Evolutionary conservation across 2,797 vertebrate genomes (phyloP).

Genomic region (Taenioides sp.): DNA sequence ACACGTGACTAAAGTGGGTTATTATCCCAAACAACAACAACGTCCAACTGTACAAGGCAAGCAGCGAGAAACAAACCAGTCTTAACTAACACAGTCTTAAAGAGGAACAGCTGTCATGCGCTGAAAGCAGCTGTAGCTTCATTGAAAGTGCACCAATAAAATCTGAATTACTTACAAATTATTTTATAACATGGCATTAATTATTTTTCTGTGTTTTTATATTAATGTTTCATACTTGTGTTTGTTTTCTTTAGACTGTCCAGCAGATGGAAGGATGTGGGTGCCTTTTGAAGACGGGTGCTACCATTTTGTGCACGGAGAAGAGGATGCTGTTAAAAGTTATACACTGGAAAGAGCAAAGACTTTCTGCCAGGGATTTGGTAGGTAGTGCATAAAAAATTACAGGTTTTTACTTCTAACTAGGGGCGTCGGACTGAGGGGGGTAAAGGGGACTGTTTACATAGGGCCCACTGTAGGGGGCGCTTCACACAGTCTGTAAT

Average conservation of each 20-base stretch:
- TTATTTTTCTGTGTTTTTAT: not conserved
- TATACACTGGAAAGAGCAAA: constrained; percentile 70
- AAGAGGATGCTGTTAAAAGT: constrained; percentile 72
- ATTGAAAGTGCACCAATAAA: not conserved
- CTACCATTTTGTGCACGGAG: constrained; percentile 80
- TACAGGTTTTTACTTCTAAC: not conserved
- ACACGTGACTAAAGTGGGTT: not conserved
- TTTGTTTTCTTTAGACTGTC: constrained; percentile 67
- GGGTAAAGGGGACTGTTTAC: no score
- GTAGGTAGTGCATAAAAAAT: constrained; percentile 40
- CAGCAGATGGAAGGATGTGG: constrained; percentile 78
- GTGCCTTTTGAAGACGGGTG: constrained; percentile 67
- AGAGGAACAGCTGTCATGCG: constrained; percentile 34
- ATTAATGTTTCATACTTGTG: not conserved
- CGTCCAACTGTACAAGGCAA: constrained; percentile 1
- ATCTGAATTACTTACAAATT: not conserved
- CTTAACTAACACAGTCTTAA: constrained; percentile 2
- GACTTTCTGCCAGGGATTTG: constrained; percentile 67
- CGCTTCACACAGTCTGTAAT: no score
- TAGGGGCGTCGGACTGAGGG: no score
- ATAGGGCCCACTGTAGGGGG: no score
- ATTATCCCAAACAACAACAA: not conserved
- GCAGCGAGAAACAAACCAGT: not conserved
- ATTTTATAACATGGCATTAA: not conserved
- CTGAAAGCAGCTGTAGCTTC: constrained; percentile 6